Evolutionary conservation across 2,797 vertebrate species (phyloP), one percentile per base, ranked within the genome.

Genomic region (Basileuterus tristriatus): DNA sequence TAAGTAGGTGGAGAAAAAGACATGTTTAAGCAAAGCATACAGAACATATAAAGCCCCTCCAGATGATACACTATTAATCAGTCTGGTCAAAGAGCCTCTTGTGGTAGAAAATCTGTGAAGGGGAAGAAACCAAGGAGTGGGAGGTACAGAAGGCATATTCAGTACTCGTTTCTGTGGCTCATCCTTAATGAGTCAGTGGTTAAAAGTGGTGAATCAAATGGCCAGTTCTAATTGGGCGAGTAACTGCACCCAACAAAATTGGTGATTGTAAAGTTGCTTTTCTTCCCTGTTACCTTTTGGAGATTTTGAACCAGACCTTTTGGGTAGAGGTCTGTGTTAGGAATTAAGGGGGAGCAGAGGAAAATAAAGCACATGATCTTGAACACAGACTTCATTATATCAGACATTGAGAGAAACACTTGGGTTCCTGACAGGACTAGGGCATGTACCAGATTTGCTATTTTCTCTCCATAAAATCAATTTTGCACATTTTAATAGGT

Each of bases 401-500:
- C 27, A 76, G 30, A 47, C 1, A 52, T 12, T 10, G 49, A 72
- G 8, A 71, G 36, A 92, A 92, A 72, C 12, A 6, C 30, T 7
- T 63, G 19, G 4, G 23, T 4, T 76, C 15, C 67, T 84, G n/a
- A 62, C 50, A 83, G 30, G 11, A 43, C 24, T 8, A 39, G 34
- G 11, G 46, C 29, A 11, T 5, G 39, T 41, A 87, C 18, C 17
- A 41, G 30, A 29, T 79, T 59, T 76, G 39, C 74, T 86, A 64
- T 86, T 84, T 94, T 94, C 59, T 82, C 32, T 64, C 62, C 17
- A 55, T 65, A 90, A 94, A 84, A 84, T 90, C 77, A 67, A 79
- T 84, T 87, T 91, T 94, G 4, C 63, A 93, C 65, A 63, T 93
- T 91, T 82, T 93, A 91, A 89, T 87, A 70, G 22, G 10, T 67